These are phyloP conservation scores for Bujurquina vittata DNA, from an alignment of 2,113 vertebrate genomes.

Conservation along the genomic window DNA sequence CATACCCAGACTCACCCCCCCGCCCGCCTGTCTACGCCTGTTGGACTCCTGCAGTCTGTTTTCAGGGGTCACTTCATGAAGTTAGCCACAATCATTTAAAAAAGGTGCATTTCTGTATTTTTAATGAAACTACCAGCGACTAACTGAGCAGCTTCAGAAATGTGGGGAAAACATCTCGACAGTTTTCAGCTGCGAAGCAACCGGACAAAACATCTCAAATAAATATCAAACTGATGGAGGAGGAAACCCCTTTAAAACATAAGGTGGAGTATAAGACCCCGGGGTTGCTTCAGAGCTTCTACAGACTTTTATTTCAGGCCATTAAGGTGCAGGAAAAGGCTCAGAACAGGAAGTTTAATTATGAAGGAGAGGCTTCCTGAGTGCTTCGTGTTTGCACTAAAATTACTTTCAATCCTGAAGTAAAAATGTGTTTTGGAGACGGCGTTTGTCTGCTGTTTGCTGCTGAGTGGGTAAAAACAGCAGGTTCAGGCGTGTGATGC, in stretches of 20 bases:
- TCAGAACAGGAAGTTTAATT: neutral
- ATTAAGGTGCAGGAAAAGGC: neutral
- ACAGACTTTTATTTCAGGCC: neutral
- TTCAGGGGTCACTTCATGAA: neutral
- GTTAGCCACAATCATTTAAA: neutral
- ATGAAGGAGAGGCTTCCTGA: neutral
- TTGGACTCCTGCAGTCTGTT: neutral
- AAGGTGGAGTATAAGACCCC: neutral
- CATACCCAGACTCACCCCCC: conserved; percentile 17
- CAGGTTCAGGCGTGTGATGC: too few relatives aligned
- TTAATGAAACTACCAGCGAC: too few relatives aligned
- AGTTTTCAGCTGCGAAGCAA: neutral
- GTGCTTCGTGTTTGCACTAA: neutral
- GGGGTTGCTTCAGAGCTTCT: neutral
- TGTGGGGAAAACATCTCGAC: too few relatives aligned
- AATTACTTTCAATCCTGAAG: neutral
- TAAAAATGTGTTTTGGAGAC: neutral
- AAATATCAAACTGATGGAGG: neutral
- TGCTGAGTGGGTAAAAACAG: neutral
- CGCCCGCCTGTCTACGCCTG: conserved; percentile 5
- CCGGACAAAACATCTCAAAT: neutral
- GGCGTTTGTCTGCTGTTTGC: neutral
- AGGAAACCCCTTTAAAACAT: neutral
- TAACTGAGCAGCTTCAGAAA: neutral
- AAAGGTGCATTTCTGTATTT: too few relatives aligned